Base-by-base conservation (phyloP, 2,113 vertebrate genomes). In the Scalopus aquaticus region DNA sequence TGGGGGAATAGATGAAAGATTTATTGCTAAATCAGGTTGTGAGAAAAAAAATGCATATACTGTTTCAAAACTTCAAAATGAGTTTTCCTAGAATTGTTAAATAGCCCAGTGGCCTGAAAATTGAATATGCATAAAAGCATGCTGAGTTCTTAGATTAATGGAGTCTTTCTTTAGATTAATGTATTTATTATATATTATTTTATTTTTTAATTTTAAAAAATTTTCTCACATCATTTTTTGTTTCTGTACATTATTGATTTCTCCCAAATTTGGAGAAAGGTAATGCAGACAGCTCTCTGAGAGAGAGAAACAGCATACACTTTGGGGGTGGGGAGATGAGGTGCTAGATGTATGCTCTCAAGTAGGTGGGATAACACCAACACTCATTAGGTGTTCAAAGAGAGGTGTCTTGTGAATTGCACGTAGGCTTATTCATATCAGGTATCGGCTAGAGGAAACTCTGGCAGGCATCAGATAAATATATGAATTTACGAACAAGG, bases 11-110 rank as follows among this genome's bases (percentile, higher is more conserved):
- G 22, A 22, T 51, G 70, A 60, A 58, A 92, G 60, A 64, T 42
- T 64, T 76, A 84, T 70, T 93, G 49, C 77, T 73, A 72, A 83
- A 64, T 93, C 30, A 88, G 62, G 81, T n/a, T 72, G 12, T 28
- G 11, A n/a, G n/a, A n/a, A n/a, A n/a, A n/a, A n/a, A n/a, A n/a
- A n/a, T n/a, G 3, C 12, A 78, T 79, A 54, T 49, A 67, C 20
- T 37, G 58, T 86, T 91, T 91, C 9, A 42, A 28, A 65, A 79
- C 49, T 85, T 91, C 42, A 64, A 93, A 70, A 60, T 64, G 3
- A n/a, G 32, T 74, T 94, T 93, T 85, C 44, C n/a, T 35, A 73
- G 65, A 92, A 67, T 39, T 64, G 1, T 74, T 12, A 22, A 70
- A 72, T 11, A 35, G 17, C n/a, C 13, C n/a, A 9, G 24, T 44